A percentile compares a stretch with the other conserved stretches of the same genome.
Conservation (phyloP, 1,140 invertebrate genomes). For the Euura saliciscinereae region DNA sequence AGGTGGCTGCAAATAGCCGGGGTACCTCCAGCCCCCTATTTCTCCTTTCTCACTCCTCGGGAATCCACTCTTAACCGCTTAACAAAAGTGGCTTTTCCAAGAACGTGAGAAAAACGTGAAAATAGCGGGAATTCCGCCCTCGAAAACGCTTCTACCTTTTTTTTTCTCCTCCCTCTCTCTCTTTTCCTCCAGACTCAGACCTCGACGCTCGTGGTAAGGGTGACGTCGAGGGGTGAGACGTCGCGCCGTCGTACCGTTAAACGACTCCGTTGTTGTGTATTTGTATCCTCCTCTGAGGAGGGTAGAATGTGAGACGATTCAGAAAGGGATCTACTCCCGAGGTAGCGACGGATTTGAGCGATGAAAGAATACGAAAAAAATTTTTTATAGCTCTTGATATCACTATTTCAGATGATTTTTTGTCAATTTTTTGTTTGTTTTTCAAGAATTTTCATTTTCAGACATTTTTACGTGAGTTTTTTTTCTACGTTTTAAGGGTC, state of each 20-base stretch:
- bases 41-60: neutral
- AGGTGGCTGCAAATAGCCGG: neutral
- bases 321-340: neutral
- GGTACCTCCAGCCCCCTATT: no score
- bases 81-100: constrained; percentile 3
- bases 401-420: neutral
- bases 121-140: neutral
- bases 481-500: neutral
- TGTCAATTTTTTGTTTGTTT: neutral
- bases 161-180: neutral
- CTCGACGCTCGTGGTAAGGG: neutral
- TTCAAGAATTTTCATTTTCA: neutral
- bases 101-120: constrained; percentile 5
- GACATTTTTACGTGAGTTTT: neutral
- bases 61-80: constrained; percentile 4
- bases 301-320: constrained; percentile 4
- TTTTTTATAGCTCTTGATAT: neutral
- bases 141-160: neutral
- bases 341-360: neutral
- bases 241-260: neutral
- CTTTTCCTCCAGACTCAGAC: neutral
- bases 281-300: constrained; percentile 4
- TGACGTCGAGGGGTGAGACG: neutral
- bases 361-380: neutral
- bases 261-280: constrained; percentile 7